Evolutionary conservation across 2,888 invertebrate genomes (phyloP).

Genomic region (Tribolium freemani): DNA sequence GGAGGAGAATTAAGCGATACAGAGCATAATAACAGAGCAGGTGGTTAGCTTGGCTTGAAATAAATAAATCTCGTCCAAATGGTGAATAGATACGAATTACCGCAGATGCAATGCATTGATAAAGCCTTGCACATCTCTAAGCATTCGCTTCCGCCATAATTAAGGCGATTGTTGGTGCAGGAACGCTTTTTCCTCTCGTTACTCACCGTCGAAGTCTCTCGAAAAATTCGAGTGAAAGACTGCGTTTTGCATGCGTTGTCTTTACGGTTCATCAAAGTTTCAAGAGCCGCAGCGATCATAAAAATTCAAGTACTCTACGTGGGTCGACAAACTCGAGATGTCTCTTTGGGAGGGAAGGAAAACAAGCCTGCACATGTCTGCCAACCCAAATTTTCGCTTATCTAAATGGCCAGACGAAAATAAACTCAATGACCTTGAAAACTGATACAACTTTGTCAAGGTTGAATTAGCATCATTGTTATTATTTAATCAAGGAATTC

Average conservation of each 20-base stretch:
- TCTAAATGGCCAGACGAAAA: background rate
- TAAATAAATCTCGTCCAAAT: conserved; percentile 43
- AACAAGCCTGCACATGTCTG: background rate
- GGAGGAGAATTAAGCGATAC: conserved; percentile 10
- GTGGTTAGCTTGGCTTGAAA: conserved; percentile 33
- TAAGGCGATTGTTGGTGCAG: conserved; percentile 47
- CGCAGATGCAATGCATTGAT: conserved; percentile 49
- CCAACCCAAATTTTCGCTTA: background rate
- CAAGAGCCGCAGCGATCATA: conserved; percentile 23
- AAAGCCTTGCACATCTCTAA: conserved; percentile 45
- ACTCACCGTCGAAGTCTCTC: conserved; percentile 24
- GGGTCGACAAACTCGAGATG: conserved; percentile 42
- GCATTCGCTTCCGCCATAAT: conserved; percentile 52
- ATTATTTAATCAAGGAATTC: too few species aligned
- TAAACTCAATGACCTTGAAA: too few species aligned
- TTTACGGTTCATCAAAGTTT: conserved; percentile 35
- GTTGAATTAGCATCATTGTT: too few species aligned
- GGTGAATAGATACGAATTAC: conserved; percentile 45
- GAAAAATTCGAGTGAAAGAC: conserved; percentile 5
- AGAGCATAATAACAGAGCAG: conserved; percentile 39
- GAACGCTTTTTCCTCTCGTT: conserved; percentile 3
- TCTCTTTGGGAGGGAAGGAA: conserved; percentile 5
- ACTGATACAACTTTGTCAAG: too few species aligned
- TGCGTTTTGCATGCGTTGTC: conserved; percentile 14
- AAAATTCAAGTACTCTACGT: conserved; percentile 35